Evolutionary conservation across 35 echinoderm and acorn worm genomes (phyloP), one percentile per base, ranked within the genome.

Genomic region (Patiria miniata): DNA sequence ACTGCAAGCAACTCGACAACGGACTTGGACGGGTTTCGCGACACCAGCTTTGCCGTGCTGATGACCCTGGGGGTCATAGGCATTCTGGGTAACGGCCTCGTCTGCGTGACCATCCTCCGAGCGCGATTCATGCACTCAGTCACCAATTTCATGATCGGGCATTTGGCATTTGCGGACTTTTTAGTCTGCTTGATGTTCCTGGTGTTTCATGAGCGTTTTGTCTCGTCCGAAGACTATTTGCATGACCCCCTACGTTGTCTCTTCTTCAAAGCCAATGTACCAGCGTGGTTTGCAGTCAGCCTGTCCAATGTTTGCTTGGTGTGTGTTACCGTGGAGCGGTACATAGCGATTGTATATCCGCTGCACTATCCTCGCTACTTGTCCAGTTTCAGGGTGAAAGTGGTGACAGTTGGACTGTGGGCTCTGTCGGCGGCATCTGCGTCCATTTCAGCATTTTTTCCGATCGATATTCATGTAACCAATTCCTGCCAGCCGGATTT

Each of bases 121-220:
- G 89, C 92, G 9, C 91, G 77, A 40, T 91, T 88, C 40, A 81
- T 98, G 15, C 96, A 94, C 40, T 91, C 87, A 68, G 77, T 98
- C 5, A 98, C 96, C 2, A 98, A 98, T 83, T 94, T 94, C 40
- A 77, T 98, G 53, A 92, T 98, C 36, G 30, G 94, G 59, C 91
- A 92, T 59, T 65, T 98, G 14, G 96, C 96, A 12, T 22, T 92
- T 0, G 96, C 92, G 2, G 96, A 98, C 59, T 78, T 98, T 14
- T 52, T 89, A 18, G 89, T 92, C 3, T 93, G 87, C n/a, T 51
- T 98, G 36, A 68, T 91, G n/a, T 19, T 94, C 5, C 78, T 97
- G 82, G 51, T 89, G 19, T 51, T 93, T 16, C 87, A 93, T 57
- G 92, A 85, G 1, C 17, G 23, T 7, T 52, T 93, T 6, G 88